Evolutionary conservation across 2,888 invertebrate genomes (phyloP), one percentile per base, ranked within the genome.

Genomic region (Lepidochitona cinerea): DNA sequence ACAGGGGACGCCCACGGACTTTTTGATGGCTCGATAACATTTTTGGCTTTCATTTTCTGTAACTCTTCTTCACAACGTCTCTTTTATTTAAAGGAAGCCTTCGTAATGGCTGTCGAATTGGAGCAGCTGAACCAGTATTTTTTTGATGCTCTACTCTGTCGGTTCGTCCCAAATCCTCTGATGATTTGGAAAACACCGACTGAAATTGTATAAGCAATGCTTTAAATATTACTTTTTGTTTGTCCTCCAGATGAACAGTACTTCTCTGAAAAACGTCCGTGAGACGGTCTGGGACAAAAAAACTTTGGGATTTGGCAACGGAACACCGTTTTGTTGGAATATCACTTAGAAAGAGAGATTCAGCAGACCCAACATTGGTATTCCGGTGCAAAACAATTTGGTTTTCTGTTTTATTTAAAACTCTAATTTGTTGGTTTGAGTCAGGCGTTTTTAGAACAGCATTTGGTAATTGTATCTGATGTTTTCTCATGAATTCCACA

Each of bases 151-250:
- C 59, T 36, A 35, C 64, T 7, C 18, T 9, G 23, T 6, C 35
- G 23, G 71, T 33, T 23, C 37, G n/a, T 5, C 59, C 70, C 9
- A 71, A 64, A 36, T 71, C 71, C 35, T 71, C 71, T 33, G 23
- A 12, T 9, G 70, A 70, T 12, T 49, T 33, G 5, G 70, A 52
- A 52, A 70, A 70, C 7, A 70, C 32, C 7, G 52, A 49, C 32
- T 49, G 35, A 53, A 32, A 70, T 29, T 70, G 33, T 5, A 53
- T 32, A 26, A 70, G 33, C 12, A 33, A 7, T 36, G 29, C 18
- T 29, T 32, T 4, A 29, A 70, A 36, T 32, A 29, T 14, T 18
- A 29, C 29, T 33, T 70, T 29, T 29, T 52, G 32, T 23, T 7
- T 23, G 18, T 14, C 1, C 29, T 6, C 23, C 66, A 5, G 66